phyloP scores from a whole-genome alignment of 1,140 invertebrate species.

The Bathynomus jamesi region DNA sequence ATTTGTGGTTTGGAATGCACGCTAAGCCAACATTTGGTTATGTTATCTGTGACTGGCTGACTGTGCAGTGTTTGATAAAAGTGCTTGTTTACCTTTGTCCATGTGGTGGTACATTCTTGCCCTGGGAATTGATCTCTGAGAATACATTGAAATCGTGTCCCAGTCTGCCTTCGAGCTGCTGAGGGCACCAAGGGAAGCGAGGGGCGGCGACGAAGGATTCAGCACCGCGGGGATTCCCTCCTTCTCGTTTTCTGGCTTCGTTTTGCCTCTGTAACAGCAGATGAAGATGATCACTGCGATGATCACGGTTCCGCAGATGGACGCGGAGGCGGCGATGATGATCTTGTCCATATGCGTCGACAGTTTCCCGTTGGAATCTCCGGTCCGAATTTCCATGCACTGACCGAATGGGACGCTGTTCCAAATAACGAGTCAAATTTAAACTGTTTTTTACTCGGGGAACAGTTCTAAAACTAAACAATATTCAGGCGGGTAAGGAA shows the following conservation, averaged over 20 bases:
- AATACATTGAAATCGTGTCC: constrained; percentile 88
- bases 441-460: too few species aligned
- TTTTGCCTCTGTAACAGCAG: constrained; percentile 59
- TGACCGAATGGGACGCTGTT: constrained; percentile 65
- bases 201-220: constrained; percentile 30
- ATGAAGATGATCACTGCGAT: constrained; percentile 75
- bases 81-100: constrained; percentile 26
- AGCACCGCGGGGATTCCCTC: constrained; percentile 31
- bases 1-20: too few species aligned
- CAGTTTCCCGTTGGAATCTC: constrained; percentile 52
- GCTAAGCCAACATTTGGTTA: too few species aligned
- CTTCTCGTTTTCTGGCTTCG: constrained; percentile 4
- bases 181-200: constrained; percentile 68
- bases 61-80: neutral
- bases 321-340: constrained; percentile 82
- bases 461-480: too few species aligned
- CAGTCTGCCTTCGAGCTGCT: constrained; percentile 54
- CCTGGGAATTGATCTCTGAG: constrained; percentile 76
- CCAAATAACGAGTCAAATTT: too few species aligned
- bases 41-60: too few species aligned
- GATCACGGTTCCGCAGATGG: constrained; percentile 83
- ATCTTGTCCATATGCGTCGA: constrained; percentile 88
- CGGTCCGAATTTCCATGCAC: constrained; percentile 79
- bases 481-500: too few species aligned
- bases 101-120: constrained; percentile 57